Percentiles rank a stretch among this genome's conserved stretches.
phyloP scores from a whole-genome alignment of 2,797 vertebrate genomes.

The Sorex maritimensis region DNA sequence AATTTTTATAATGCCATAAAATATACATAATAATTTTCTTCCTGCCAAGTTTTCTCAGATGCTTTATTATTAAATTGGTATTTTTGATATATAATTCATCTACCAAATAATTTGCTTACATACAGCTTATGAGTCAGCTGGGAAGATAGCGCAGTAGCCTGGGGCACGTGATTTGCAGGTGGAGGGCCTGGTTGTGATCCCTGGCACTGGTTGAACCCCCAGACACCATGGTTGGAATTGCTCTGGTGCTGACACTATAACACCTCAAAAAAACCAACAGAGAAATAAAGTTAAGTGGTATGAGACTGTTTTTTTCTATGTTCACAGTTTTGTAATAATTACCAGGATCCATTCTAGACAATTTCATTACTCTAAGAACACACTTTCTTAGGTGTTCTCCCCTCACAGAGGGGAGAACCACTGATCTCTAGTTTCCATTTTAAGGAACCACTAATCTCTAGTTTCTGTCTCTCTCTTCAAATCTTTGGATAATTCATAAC shows the following conservation, averaged over 20 bases:
- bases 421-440: not conserved
- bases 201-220: too few species aligned
- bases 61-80: not conserved
- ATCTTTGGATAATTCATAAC: not conserved
- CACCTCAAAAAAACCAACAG: too few species aligned
- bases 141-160: too few species aligned
- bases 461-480: not conserved
- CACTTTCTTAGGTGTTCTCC: not conserved
- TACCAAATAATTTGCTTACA: not conserved
- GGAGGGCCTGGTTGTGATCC: too few species aligned
- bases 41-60: not conserved
- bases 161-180: too few species aligned
- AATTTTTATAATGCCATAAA: not conserved
- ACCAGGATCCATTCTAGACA: conserved; percentile 20
- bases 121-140: not conserved
- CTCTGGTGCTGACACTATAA: too few species aligned
- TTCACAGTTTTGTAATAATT: not conserved
- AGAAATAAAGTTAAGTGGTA: too few species aligned
- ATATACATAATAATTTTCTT: not conserved
- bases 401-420: not conserved
- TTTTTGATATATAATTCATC: conserved; percentile 25
- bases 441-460: not conserved
- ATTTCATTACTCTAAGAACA: not conserved
- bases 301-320: not conserved
- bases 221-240: too few species aligned